Evolutionary conservation across 1,140 invertebrate genomes (phyloP).

Genomic region (Phocides pigmalion): DNA sequence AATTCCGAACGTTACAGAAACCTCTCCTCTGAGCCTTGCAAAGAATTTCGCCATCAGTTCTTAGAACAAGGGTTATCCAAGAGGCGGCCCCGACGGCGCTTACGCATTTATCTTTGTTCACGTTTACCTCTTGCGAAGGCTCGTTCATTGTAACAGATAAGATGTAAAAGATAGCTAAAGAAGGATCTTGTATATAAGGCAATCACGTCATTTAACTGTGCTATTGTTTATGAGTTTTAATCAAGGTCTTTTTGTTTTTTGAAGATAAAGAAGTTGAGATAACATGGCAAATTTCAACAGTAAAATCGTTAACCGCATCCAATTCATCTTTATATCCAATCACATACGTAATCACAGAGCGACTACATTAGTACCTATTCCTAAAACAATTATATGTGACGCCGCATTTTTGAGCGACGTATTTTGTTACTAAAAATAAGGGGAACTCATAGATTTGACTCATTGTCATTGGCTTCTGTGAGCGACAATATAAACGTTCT

Average conservation of each 20-base stretch:
- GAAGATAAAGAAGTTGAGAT: neutral
- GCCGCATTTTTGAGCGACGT: no score
- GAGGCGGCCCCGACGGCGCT: conserved; percentile 49
- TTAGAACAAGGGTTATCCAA: conserved; percentile 52
- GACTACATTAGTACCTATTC: neutral
- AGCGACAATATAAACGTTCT: no score
- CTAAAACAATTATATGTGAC: no score
- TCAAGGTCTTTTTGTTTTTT: neutral
- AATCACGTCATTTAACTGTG: conserved; percentile 2
- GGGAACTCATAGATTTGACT: no score
- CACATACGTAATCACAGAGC: neutral
- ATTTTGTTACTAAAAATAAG: no score
- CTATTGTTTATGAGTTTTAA: neutral
- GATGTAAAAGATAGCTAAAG: conserved; percentile 20
- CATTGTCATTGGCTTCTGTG: no score
- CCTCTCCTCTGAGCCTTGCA: conserved; percentile 34
- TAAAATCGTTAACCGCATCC: no score
- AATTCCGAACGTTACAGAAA: conserved; percentile 14
- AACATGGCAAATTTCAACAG: no score
- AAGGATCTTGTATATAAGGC: conserved; percentile 17
- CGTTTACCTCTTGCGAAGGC: conserved; percentile 22
- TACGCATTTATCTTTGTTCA: conserved; percentile 9
- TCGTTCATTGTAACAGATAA: conserved; percentile 23
- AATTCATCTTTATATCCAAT: no score
- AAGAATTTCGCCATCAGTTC: conserved; percentile 48